A percentile compares a stretch with the other conserved stretches of the same genome.
Evolutionary conservation across 2,888 invertebrate genomes (phyloP).

Genomic region (Thymelicus sylvestris): DNA sequence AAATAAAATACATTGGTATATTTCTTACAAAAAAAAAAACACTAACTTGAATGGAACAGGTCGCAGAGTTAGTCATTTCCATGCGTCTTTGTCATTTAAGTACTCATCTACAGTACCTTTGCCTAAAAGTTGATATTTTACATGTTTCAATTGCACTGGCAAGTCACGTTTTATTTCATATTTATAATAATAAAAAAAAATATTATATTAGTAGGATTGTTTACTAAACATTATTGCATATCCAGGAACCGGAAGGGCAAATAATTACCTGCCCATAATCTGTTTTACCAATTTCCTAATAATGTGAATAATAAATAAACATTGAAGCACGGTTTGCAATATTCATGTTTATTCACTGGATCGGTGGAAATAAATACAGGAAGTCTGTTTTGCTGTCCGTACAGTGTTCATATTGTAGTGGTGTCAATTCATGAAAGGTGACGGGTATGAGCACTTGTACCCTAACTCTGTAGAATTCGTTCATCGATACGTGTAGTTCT

Average conservation of each 20-base stretch:
- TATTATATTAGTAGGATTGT: neutral
- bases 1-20: too few species aligned
- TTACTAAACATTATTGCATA: neutral
- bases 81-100: too few species aligned
- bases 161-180: too few species aligned
- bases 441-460: neutral
- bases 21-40: too few species aligned
- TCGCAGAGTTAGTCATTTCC: too few species aligned
- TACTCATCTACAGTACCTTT: too few species aligned
- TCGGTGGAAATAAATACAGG: slow-evolving; percentile 15
- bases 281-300: slow-evolving; percentile 15
- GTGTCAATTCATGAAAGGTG: slow-evolving; percentile 8
- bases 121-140: too few species aligned
- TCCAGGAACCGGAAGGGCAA: slow-evolving; percentile 4
- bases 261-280: slow-evolving; percentile 7
- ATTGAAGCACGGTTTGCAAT: neutral
- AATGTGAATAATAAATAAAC: slow-evolving; percentile 13
- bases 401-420: slow-evolving; percentile 61
- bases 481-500: too few species aligned
- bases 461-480: too few species aligned
- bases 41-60: too few species aligned
- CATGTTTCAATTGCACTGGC: too few species aligned
- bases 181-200: too few species aligned
- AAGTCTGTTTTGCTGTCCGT: slow-evolving; percentile 59
- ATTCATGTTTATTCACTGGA: slow-evolving; percentile 11